Evolutionary conservation across 2,797 vertebrate species (phyloP).

Genomic region (Pyrocephalus nanus): DNA sequence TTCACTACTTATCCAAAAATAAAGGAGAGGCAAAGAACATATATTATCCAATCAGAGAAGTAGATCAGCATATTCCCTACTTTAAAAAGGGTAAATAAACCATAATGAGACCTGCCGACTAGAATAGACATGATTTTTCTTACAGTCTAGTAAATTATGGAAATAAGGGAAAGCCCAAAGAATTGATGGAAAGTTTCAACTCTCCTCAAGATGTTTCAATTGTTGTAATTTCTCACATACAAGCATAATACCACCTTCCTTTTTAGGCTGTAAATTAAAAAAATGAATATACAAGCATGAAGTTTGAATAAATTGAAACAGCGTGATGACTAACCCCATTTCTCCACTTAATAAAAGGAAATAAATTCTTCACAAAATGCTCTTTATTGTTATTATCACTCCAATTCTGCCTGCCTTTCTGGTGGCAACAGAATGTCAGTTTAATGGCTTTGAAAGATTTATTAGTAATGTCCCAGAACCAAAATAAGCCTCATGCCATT

Average conservation of each 20-base stretch:
- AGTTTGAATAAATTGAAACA: neutral
- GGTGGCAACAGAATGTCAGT: neutral
- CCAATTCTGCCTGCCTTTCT: neutral
- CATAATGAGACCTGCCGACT: neutral
- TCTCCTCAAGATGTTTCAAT: neutral
- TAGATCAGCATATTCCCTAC: neutral
- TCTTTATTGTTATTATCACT: neutral
- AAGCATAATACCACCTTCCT: neutral
- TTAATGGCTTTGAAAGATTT: neutral
- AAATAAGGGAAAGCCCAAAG: neutral
- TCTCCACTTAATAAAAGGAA: neutral
- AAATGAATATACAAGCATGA: neutral
- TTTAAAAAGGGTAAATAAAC: neutral
- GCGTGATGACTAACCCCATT: neutral
- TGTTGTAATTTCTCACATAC: neutral
- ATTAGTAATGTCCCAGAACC: neutral
- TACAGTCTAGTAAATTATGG: neutral
- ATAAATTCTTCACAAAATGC: neutral
- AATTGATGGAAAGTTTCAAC: neutral
- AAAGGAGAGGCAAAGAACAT: neutral
- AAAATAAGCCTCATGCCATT: neutral
- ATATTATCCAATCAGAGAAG: neutral
- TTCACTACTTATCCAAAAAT: neutral
- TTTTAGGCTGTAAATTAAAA: neutral
- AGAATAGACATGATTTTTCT: neutral